phyloP scores from a whole-genome alignment of 2,888 invertebrate species.

The Nasonia oneida region DNA sequence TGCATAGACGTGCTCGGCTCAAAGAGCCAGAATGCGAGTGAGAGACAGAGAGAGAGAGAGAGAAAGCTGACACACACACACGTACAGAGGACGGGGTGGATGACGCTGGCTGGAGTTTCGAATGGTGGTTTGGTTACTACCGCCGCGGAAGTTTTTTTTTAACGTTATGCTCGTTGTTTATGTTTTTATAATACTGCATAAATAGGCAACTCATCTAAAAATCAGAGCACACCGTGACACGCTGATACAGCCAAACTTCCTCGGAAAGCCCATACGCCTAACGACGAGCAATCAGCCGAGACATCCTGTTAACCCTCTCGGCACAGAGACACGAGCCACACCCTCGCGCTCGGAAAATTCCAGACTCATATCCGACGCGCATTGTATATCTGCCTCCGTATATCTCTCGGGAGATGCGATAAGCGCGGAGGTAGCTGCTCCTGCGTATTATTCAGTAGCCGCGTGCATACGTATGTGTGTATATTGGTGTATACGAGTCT shows the following conservation, averaged over 20 bases:
- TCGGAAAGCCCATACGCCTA: neutral
- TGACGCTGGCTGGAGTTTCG: neutral
- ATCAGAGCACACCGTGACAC: neutral
- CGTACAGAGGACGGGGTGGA: neutral
- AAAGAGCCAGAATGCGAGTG: conserved; percentile 45
- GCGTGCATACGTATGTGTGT: neutral
- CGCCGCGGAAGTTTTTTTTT: neutral
- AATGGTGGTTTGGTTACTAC: neutral
- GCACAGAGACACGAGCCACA: conserved; percentile 65
- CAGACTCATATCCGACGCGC: neutral
- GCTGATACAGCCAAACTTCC: neutral
- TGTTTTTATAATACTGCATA: neutral
- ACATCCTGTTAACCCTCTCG: conserved; percentile 1
- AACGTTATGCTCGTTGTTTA: neutral
- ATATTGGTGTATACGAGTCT: neutral
- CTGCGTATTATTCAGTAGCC: conserved; percentile 49
- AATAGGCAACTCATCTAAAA: neutral
- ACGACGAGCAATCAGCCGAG: neutral
- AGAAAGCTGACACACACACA: conserved; percentile 42
- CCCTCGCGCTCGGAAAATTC: conserved; percentile 65
- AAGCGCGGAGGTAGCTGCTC: neutral
- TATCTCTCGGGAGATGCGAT: neutral
- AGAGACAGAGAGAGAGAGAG: conserved; percentile 58
- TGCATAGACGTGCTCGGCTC: conserved; percentile 74
- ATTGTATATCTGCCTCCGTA: neutral